Evolutionary conservation across 2,113 vertebrate genomes (phyloP).

Genomic region (Brachyhypopomus gauderio): DNA sequence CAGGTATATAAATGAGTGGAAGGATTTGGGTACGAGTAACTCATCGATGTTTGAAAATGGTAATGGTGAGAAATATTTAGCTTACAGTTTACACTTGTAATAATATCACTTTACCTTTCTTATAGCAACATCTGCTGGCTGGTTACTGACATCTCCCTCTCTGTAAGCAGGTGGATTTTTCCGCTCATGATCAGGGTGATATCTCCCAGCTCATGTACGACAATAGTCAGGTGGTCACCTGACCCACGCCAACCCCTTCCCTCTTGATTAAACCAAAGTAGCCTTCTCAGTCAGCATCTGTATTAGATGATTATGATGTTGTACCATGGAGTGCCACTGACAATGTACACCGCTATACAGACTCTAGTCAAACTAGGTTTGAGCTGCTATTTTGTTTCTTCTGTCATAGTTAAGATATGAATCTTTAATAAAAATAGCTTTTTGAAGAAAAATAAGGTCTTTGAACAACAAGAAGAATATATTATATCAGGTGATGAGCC

Average conservation of each 20-base stretch:
- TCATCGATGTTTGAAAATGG: constrained; percentile 65
- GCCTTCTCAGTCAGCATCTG: not conserved
- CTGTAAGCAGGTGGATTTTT: not conserved
- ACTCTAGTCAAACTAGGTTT: too few relatives aligned
- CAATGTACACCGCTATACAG: not conserved
- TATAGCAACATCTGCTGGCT: constrained; percentile 39
- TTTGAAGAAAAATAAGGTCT: too few relatives aligned
- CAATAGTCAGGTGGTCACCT: constrained; percentile 14
- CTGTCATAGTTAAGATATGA: too few relatives aligned
- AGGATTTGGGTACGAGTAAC: constrained; percentile 70
- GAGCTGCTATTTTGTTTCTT: too few relatives aligned
- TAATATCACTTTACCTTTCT: not conserved
- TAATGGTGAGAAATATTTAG: constrained; percentile 36
- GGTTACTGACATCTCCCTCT: not conserved
- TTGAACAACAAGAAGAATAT: too few relatives aligned
- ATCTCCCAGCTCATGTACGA: constrained; percentile 2
- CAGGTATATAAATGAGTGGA: constrained; percentile 75
- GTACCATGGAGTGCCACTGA: not conserved
- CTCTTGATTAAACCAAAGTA: constrained; percentile 15
- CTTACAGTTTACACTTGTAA: not conserved
- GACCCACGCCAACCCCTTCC: not conserved
- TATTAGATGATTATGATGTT: not conserved
- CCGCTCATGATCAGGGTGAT: not conserved
- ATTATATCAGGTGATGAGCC: too few relatives aligned
- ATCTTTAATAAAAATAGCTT: too few relatives aligned